phyloP scores from a whole-genome alignment of 2,797 vertebrate species.

The Falco rusticolus region DNA sequence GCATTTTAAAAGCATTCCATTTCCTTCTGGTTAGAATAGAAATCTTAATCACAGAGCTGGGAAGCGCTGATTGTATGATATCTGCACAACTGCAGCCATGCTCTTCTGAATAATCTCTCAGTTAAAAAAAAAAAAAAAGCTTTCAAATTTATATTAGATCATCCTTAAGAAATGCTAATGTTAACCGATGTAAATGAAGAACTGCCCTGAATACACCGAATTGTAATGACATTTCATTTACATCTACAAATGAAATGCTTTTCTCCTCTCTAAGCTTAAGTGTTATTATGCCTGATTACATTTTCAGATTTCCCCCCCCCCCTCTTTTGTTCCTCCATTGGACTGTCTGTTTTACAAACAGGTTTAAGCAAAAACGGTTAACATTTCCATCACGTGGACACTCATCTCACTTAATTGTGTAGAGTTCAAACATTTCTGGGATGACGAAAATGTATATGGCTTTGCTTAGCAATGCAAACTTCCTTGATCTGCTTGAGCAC shows the following conservation, averaged over 20 bases:
- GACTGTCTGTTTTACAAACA: conserved; percentile 8
- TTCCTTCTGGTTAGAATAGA: conserved; percentile 21
- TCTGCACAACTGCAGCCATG: background rate
- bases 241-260: conserved; percentile 26
- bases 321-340: background rate
- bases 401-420: background rate
- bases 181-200: conserved; percentile 22
- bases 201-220: conserved; percentile 10
- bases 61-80: background rate
- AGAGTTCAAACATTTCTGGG: background rate
- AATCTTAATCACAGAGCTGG: conserved; percentile 6
- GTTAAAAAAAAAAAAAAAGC: background rate
- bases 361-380: background rate
- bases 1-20: background rate
- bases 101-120: background rate
- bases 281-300: conserved; percentile 4
- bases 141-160: background rate
- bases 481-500: conserved; percentile 26
- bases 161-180: conserved; percentile 24
- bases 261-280: conserved; percentile 8
- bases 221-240: conserved; percentile 30
- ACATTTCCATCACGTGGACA: background rate
- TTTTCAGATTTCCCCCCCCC: background rate
- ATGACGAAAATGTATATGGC: conserved; percentile 11
- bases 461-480: conserved; percentile 49